Evolutionary conservation across 2,113 vertebrate species (phyloP).

Genomic region (Rhinoderma darwinii): DNA sequence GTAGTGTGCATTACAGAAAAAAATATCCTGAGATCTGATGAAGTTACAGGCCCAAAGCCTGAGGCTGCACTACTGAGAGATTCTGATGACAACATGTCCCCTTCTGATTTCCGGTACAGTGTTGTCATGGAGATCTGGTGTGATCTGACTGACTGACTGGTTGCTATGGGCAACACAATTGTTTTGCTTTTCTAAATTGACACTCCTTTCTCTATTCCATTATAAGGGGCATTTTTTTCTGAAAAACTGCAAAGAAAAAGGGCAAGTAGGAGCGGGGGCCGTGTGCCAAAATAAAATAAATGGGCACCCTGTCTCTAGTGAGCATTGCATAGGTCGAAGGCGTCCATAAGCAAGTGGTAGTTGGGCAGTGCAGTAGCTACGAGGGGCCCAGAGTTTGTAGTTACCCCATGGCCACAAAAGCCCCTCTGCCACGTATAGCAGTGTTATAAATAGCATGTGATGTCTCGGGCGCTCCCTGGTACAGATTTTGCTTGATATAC

Average conservation of each 20-base stretch:
- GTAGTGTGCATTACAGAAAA: too few species aligned
- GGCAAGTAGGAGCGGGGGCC: too few species aligned
- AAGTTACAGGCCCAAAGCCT: background rate
- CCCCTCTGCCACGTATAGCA: too few species aligned
- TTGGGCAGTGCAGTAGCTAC: too few species aligned
- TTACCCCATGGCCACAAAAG: background rate
- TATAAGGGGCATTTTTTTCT: background rate
- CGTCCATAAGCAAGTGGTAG: background rate
- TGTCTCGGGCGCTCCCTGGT: background rate
- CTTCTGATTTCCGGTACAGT: background rate
- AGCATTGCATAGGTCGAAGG: background rate
- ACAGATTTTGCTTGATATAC: too few species aligned
- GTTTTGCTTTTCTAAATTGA: background rate
- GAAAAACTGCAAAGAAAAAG: background rate
- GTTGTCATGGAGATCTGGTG: background rate
- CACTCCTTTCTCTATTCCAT: background rate
- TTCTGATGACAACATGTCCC: background rate
- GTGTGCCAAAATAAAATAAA: too few species aligned
- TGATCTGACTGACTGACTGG: background rate
- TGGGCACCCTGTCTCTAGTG: background rate
- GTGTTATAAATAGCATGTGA: background rate
- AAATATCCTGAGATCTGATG: background rate
- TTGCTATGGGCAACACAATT: background rate
- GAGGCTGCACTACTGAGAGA: background rate
- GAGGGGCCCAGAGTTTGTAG: background rate